These are phyloP conservation scores for Phainopepla nitens DNA, from an alignment of 2,113 vertebrate genomes.

Conservation along the genomic window DNA sequence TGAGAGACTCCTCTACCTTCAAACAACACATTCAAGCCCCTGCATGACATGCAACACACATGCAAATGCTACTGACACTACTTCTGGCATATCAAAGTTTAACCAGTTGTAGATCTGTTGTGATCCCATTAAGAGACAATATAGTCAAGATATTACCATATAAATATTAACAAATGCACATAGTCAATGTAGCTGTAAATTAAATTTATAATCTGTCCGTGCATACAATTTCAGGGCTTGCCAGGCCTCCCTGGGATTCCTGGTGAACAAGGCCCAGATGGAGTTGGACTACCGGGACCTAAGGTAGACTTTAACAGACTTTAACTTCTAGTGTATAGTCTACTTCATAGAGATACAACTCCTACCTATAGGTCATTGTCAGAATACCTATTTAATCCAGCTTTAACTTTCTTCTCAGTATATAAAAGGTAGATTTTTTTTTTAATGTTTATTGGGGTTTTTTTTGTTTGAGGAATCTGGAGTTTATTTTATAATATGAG, in stretches of 20 bases:
- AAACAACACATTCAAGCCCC: neutral
- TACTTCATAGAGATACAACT: neutral
- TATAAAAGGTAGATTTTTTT: neutral
- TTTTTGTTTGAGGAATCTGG: neutral
- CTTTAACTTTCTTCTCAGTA: neutral
- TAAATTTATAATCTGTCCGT: neutral
- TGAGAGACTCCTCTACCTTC: neutral
- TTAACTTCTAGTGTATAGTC: neutral
- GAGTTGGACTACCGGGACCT: slow-evolving; percentile 83
- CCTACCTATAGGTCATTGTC: neutral
- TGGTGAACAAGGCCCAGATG: slow-evolving; percentile 82
- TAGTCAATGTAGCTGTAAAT: neutral
- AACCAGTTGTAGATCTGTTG: neutral
- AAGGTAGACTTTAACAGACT: slow-evolving; percentile 81
- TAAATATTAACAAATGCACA: neutral
- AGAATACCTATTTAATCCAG: neutral
- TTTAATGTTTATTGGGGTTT: neutral
- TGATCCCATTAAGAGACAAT: neutral
- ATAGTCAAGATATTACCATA: neutral
- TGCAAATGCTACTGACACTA: neutral
- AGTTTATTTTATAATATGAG: neutral
- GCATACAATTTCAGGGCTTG: slow-evolving; percentile 72
- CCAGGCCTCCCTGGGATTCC: slow-evolving; percentile 80
- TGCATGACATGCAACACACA: neutral
- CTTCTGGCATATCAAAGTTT: neutral